phyloP scores from a whole-genome alignment of 2,797 vertebrate genomes.

The Dicrostonyx torquatus region DNA sequence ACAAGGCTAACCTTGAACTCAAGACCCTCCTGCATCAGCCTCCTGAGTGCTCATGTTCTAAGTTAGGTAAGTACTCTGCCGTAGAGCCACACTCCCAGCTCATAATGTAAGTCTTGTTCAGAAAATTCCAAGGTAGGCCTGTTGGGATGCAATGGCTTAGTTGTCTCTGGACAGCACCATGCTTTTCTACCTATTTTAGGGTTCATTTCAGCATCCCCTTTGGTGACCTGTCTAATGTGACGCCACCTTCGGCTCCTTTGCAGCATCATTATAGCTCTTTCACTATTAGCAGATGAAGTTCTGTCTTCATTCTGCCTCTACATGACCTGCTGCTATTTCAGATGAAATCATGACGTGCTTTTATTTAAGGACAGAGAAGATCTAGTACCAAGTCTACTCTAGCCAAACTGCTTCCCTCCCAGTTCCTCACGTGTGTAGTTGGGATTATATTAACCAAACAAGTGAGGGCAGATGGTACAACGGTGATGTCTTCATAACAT shows the following conservation, averaged over 20 bases:
- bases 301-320: background rate
- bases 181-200: constrained; percentile 38
- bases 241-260: background rate
- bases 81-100: background rate
- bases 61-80: background rate
- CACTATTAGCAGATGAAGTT: constrained; percentile 37
- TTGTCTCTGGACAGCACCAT: background rate
- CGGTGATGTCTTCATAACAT: background rate
- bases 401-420: background rate
- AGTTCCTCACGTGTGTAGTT: background rate
- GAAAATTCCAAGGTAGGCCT: background rate
- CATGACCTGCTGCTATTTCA: background rate
- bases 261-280: background rate
- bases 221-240: background rate
- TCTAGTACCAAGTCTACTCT: background rate
- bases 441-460: background rate
- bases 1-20: background rate
- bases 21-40: too few species aligned
- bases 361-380: constrained; percentile 10
- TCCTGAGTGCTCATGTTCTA: too few species aligned
- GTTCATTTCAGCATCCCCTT: background rate
- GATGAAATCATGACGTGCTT: background rate
- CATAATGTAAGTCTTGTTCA: background rate
- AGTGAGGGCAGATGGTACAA: background rate
- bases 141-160: background rate